Evolutionary conservation across 2,888 invertebrate species (phyloP).

Genomic region (Gisinianus flammeolus): DNA sequence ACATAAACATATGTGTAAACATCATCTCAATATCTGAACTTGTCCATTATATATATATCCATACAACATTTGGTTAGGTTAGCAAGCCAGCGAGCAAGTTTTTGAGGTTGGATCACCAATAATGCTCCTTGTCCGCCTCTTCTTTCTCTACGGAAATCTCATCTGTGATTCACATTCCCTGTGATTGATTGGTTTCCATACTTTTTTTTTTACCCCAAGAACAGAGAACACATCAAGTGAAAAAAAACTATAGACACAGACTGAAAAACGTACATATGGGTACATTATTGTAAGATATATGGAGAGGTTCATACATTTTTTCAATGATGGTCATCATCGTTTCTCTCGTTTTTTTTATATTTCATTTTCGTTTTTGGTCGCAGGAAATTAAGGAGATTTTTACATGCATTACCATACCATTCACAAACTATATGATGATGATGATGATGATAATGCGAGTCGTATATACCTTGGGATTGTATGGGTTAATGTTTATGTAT

Average conservation of each 20-base stretch:
- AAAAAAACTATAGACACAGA: not conserved
- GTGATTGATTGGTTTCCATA: conserved; percentile 57
- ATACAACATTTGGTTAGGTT: not conserved
- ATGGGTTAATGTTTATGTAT: no score
- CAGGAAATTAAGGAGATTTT: conserved; percentile 11
- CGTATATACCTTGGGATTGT: no score
- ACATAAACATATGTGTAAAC: no score
- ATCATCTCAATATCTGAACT: not conserved
- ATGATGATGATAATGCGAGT: no score
- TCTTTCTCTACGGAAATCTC: conserved; percentile 49
- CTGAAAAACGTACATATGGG: not conserved
- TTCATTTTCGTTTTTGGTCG: not conserved
- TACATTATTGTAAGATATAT: not conserved
- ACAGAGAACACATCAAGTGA: not conserved
- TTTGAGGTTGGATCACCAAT: conserved; percentile 2
- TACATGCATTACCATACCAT: conserved; percentile 12
- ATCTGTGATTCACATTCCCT: conserved; percentile 55
- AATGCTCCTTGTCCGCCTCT: conserved; percentile 27
- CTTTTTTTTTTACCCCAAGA: conserved; percentile 18
- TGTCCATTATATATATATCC: not conserved
- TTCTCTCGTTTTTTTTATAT: not conserved
- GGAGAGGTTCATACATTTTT: no score
- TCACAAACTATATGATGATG: no score
- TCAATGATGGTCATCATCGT: no score
- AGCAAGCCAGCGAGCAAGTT: not conserved